Conservation (phyloP, 2,888 invertebrate species). For the Synergus umbraculus region DNA sequence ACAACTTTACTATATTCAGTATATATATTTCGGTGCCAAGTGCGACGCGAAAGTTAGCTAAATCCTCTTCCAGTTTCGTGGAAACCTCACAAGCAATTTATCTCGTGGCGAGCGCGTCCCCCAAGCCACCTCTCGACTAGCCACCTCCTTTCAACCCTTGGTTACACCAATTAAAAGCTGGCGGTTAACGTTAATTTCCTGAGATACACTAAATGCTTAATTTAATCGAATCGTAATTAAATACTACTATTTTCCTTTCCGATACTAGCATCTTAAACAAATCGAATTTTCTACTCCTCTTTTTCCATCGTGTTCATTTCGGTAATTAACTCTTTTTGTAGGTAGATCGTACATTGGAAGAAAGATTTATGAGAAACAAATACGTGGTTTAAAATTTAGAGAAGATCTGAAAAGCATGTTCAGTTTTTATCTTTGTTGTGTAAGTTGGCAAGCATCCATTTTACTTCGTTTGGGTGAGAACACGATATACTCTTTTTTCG, state of each 20-base stretch:
- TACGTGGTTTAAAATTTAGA: background rate
- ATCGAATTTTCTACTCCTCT: background rate
- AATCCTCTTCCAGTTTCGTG: constrained; percentile 50
- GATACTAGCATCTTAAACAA: background rate
- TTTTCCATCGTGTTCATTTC: background rate
- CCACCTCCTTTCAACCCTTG: constrained; percentile 45
- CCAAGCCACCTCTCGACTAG: constrained; percentile 28
- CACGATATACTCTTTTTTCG: background rate
- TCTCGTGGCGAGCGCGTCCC: constrained; percentile 43
- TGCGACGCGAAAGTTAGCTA: constrained; percentile 47
- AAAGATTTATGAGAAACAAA: background rate
- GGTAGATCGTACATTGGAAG: background rate
- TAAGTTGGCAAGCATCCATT: constrained; percentile 7
- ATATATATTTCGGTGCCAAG: constrained; percentile 38
- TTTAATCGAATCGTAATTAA: constrained; percentile 58
- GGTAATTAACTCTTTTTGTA: background rate
- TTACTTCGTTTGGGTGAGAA: background rate
- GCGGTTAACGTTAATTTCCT: constrained; percentile 60
- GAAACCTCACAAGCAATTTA: constrained; percentile 50
- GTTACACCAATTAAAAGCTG: constrained; percentile 61
- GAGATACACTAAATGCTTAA: constrained; percentile 57
- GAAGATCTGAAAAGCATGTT: background rate
- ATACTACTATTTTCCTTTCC: background rate
- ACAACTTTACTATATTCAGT: background rate
- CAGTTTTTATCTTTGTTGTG: background rate